These are phyloP conservation scores for Anguilla anguilla DNA, from an alignment of 2,797 vertebrate genomes.

Conservation along the genomic window DNA sequence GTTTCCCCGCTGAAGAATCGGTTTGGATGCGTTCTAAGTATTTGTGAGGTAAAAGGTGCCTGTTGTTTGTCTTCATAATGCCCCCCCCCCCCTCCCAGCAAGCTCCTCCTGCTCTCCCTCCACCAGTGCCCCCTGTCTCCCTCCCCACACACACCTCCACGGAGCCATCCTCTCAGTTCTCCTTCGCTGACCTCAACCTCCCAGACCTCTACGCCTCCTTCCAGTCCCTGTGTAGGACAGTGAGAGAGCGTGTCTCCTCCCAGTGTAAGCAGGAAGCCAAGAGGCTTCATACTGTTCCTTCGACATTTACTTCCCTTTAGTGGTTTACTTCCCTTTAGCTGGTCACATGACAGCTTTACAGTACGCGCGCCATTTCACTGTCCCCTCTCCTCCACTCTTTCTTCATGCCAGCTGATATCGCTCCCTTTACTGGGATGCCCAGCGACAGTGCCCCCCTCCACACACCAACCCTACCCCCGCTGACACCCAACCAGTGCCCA, in stretches of 20 bases:
- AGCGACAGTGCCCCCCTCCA: slow-evolving; percentile 73
- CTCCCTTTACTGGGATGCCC: slow-evolving; percentile 44
- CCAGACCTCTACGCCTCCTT: slow-evolving; percentile 94
- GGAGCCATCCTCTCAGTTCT: slow-evolving; percentile 76
- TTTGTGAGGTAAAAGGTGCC: neutral
- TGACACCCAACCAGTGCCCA: slow-evolving; percentile 63
- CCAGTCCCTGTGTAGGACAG: slow-evolving; percentile 90
- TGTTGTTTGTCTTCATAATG: slow-evolving; percentile 31
- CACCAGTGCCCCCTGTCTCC: slow-evolving; percentile 26
- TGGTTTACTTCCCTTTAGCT: neutral
- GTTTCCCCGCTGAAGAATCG: neutral
- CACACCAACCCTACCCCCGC: slow-evolving; percentile 73
- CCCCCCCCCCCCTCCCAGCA: slow-evolving; percentile 54
- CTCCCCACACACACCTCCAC: slow-evolving; percentile 43
- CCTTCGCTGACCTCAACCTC: slow-evolving; percentile 90
- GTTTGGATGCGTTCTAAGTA: neutral
- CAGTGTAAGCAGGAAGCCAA: slow-evolving; percentile 66
- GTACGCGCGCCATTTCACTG: neutral
- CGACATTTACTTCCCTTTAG: neutral
- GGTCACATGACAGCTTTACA: neutral
- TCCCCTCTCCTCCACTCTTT: neutral
- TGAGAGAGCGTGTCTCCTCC: slow-evolving; percentile 87
- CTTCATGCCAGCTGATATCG: slow-evolving; percentile 66
- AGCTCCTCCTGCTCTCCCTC: slow-evolving; percentile 47
- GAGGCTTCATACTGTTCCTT: neutral